Evolutionary conservation across 1,140 invertebrate genomes (phyloP).

Genomic region (Ceratoteleas bidentatus): DNA sequence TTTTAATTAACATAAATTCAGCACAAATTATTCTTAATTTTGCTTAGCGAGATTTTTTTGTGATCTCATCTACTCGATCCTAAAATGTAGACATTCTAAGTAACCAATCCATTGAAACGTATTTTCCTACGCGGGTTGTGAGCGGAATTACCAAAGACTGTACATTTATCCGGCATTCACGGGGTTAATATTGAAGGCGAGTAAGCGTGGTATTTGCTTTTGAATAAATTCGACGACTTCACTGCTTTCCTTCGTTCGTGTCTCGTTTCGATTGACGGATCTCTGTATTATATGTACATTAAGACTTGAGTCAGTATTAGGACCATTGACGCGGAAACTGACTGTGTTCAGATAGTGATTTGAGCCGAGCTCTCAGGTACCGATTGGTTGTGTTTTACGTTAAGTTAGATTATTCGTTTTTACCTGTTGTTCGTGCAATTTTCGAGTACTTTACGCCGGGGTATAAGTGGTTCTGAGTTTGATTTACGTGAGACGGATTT

Average conservation of each 20-base stretch:
- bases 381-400: constrained; percentile 28
- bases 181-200: constrained; percentile 23
- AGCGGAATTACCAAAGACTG: constrained; percentile 31
- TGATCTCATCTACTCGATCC: no score
- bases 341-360: constrained; percentile 39
- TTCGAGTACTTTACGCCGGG: background rate
- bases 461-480: background rate
- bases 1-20: no score
- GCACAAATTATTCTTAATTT: no score
- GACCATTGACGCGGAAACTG: constrained; percentile 17
- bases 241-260: constrained; percentile 13
- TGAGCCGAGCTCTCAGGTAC: constrained; percentile 28
- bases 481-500: constrained; percentile 8
- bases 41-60: no score
- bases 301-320: constrained; percentile 40
- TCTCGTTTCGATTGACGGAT: constrained; percentile 19
- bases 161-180: constrained; percentile 37
- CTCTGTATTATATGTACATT: constrained; percentile 55
- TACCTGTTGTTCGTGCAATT: constrained; percentile 21
- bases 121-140: constrained; percentile 10
- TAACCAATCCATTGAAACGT: no score
- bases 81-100: no score
- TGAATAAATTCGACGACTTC: constrained; percentile 20
- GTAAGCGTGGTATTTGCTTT: constrained; percentile 7
- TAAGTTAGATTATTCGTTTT: constrained; percentile 28